Conservation (phyloP, 2,797 vertebrate species). For the Anguilla anguilla region DNA sequence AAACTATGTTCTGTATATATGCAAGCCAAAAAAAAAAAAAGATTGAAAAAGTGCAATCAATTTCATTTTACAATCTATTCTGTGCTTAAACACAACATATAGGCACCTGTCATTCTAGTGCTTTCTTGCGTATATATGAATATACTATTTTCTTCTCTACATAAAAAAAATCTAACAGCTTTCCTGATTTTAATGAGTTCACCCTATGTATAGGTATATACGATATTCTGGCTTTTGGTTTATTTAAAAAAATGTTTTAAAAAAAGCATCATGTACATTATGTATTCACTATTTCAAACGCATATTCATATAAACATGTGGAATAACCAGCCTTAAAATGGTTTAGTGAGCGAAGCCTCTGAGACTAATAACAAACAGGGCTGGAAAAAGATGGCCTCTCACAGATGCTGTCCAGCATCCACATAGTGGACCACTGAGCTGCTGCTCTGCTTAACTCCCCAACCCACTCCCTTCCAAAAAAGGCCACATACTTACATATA, state of each 20-base stretch:
- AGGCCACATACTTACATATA: not conserved
- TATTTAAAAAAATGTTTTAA: not conserved
- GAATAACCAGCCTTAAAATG: not conserved
- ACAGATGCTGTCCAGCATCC: not conserved
- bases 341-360: not conserved
- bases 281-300: not conserved
- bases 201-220: not conserved
- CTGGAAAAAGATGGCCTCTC: not conserved
- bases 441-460: not conserved
- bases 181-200: not conserved
- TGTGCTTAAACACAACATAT: slow-evolving; percentile 1
- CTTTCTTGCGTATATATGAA: not conserved
- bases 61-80: slow-evolving; percentile 13
- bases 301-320: not conserved
- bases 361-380: too few relatives aligned
- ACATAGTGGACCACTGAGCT: not conserved
- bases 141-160: not conserved
- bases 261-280: not conserved
- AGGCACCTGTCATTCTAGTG: slow-evolving; percentile 18
- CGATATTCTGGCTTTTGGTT: slow-evolving; percentile 10
- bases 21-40: not conserved
- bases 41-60: slow-evolving; percentile 1
- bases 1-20: not conserved
- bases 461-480: not conserved
- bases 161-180: not conserved